Conservation (phyloP, 2,113 vertebrate species). For the Procavia capensis region DNA sequence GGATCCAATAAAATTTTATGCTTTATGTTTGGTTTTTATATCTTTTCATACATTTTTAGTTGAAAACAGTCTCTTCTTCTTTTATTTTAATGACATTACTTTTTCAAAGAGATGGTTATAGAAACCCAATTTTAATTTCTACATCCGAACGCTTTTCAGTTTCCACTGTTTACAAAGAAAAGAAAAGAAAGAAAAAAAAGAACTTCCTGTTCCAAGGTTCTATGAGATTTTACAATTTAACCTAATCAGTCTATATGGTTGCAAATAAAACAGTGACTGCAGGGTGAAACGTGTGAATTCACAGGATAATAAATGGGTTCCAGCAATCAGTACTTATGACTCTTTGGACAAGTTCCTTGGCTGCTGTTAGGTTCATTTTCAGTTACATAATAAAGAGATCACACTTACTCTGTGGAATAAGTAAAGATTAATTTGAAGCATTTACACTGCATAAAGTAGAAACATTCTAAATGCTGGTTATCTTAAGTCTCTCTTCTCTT, state of each 20-base stretch:
- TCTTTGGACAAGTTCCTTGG: conserved; percentile 8
- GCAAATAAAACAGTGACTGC: conserved; percentile 35
- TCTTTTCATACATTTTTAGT: conserved; percentile 13
- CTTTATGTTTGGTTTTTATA: background rate
- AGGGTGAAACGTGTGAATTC: background rate
- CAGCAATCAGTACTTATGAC: background rate
- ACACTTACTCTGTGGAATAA: conserved; percentile 12
- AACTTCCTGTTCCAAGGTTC: background rate
- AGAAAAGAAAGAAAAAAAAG: no score
- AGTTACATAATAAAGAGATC: background rate
- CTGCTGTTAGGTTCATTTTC: conserved; percentile 31
- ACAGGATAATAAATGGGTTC: background rate
- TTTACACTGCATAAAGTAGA: conserved; percentile 20
- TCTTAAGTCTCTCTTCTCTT: background rate
- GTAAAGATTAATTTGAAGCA: background rate
- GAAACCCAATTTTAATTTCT: conserved; percentile 17
- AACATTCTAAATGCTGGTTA: conserved; percentile 7
- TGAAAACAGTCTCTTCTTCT: background rate
- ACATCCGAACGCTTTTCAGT: background rate
- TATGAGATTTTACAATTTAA: conserved; percentile 22
- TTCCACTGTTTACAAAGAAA: background rate
- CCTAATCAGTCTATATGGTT: background rate
- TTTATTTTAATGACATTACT: background rate
- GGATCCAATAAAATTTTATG: background rate
- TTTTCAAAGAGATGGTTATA: conserved; percentile 19